Conservation (phyloP, 2,888 invertebrate genomes). For the Cyrtodaria siliqua region DNA sequence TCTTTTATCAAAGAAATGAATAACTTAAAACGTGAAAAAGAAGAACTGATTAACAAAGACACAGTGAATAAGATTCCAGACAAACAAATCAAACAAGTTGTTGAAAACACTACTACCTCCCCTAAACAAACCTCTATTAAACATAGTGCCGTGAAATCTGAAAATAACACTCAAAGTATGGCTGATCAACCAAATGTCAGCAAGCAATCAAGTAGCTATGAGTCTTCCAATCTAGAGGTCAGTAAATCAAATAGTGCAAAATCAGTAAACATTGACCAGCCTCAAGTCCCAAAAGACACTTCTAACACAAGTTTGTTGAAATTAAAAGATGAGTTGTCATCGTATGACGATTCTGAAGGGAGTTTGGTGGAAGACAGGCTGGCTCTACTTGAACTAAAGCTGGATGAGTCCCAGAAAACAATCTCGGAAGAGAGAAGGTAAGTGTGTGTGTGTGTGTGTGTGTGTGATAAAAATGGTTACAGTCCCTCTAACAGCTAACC, state of each 20-base stretch:
- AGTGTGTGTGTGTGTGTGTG: too few relatives aligned
- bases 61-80: constrained; percentile 12
- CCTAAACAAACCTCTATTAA: constrained; percentile 17
- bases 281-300: too few relatives aligned
- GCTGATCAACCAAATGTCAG: constrained; percentile 1
- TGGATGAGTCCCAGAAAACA: constrained; percentile 92
- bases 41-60: constrained; percentile 91
- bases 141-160: background rate
- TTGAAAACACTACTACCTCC: constrained; percentile 34
- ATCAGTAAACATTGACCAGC: background rate
- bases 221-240: background rate
- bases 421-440: constrained; percentile 92
- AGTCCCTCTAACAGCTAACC: too few relatives aligned
- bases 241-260: background rate
- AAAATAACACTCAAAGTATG: background rate
- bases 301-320: background rate
- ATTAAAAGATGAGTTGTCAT: background rate
- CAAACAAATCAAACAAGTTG: constrained; percentile 12
- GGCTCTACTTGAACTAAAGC: constrained; percentile 88
- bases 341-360: constrained; percentile 41
- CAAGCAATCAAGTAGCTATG: background rate
- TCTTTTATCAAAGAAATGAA: constrained; percentile 87
- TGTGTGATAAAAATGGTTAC: background rate
- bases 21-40: constrained; percentile 92
- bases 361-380: constrained; percentile 76